These are phyloP conservation scores for Pseudorasbora parva DNA, from an alignment of 2,113 vertebrate genomes.

Conservation along the genomic window DNA sequence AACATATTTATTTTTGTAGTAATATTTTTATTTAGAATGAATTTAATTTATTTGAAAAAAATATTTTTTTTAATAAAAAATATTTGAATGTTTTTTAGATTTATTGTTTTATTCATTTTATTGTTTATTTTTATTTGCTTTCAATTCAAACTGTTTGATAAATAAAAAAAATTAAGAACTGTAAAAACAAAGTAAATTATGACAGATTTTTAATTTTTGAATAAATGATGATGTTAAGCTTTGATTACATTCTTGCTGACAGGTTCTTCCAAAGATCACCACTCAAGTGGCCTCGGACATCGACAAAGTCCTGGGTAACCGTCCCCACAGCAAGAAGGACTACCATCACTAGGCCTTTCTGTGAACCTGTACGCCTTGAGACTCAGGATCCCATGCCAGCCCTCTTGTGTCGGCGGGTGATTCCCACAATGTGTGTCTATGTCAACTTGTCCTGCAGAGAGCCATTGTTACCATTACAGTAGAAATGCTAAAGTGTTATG, in stretches of 20 bases:
- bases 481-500: slow-evolving; percentile 47
- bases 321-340: slow-evolving; percentile 95
- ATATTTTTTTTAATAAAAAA: too few relatives aligned
- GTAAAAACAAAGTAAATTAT: too few relatives aligned
- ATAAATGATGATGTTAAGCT: background rate
- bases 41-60: too few relatives aligned
- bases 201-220: background rate
- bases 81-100: too few relatives aligned
- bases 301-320: slow-evolving; percentile 92
- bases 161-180: too few relatives aligned
- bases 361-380: slow-evolving; percentile 31
- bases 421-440: slow-evolving; percentile 38
- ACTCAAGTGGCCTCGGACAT: slow-evolving; percentile 89
- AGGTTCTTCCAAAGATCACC: slow-evolving; percentile 99
- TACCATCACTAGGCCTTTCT: slow-evolving; percentile 73
- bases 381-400: slow-evolving; percentile 21
- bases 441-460: slow-evolving; percentile 29
- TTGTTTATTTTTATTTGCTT: too few relatives aligned
- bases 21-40: too few relatives aligned
- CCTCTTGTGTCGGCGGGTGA: slow-evolving; percentile 27
- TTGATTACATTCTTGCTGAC: slow-evolving; percentile 18
- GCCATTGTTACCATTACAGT: slow-evolving; percentile 37
- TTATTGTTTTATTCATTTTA: too few relatives aligned
- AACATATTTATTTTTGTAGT: too few relatives aligned
- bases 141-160: too few relatives aligned